Evolutionary conservation across 2,888 invertebrate genomes (phyloP).

Genomic region (Luperina testacea): DNA sequence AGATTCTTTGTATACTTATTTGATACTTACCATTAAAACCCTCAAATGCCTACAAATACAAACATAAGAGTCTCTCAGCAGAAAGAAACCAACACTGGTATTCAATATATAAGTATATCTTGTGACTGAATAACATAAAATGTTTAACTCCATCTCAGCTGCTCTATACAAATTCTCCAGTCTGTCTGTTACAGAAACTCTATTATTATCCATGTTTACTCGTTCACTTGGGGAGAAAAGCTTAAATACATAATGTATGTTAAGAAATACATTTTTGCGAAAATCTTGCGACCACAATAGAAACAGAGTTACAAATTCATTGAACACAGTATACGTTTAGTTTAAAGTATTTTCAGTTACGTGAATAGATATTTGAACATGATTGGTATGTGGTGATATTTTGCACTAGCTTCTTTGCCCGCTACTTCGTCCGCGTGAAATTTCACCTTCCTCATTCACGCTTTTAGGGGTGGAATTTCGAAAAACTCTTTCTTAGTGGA

Average conservation of each 20-base stretch:
- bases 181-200: conserved; percentile 15
- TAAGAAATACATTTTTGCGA: conserved; percentile 1
- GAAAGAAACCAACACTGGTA: not conserved
- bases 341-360: not conserved
- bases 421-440: too few relatives aligned
- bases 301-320: not conserved
- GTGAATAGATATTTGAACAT: not conserved
- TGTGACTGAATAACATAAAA: not conserved
- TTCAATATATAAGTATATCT: not conserved
- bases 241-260: too few relatives aligned
- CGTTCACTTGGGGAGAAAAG: not conserved
- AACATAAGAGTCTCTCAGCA: not conserved
- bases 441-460: too few relatives aligned
- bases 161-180: not conserved
- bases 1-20: too few relatives aligned
- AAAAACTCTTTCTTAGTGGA: too few relatives aligned
- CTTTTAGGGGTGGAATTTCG: too few relatives aligned
- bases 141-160: not conserved
- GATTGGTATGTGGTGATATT: not conserved
- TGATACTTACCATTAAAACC: not conserved
- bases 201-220: conserved; percentile 1
- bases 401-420: too few relatives aligned
- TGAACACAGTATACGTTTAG: not conserved
- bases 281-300: not conserved
- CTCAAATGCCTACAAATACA: not conserved